Evolutionary conservation across 35 echinoderm and acorn worm genomes (phyloP), one percentile per base, ranked within the genome.

Genomic region (Apostichopus japonicus): DNA sequence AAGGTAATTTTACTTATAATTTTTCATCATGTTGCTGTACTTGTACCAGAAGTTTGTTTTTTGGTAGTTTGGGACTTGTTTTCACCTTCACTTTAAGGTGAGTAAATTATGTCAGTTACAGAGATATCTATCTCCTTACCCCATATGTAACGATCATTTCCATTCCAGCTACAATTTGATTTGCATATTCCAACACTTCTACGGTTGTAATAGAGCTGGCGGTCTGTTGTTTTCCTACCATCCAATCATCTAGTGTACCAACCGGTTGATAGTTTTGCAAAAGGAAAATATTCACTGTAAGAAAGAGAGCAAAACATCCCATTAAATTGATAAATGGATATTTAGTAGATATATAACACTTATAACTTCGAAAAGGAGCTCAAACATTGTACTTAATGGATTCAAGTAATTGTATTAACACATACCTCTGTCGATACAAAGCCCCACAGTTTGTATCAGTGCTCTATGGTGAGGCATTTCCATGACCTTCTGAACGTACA

Each of bases 381-480:
- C 33, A 44, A 44, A 44, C 33, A 44, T 44, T 44, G 4, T 44
- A 44, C 33, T 1, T 4, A 44, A 44, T 44, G 33, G 33, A 44
- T 61, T 61, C 57, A 61, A 61, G 57, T 61, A 61, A 61, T 61
- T 8, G 8, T 75, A 19, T 19, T 0, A 19, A 23, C 71, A n/a
- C 33, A n/a, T 75, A 75, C 71, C 71, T 75, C 16, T 75, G 71
- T 75, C 71, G 17, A 75, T 75, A 23, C 71, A 75, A 75, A 75
- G 15, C n/a, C 71, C 71, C 17, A 19, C 71, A 19, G 16, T 7
- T 75, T 75, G 23, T 15, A 75, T 23, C 22, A 75, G 4, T n/a
- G 71, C 71, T n/a, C 5, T 19, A 7, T 75, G 71, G 17, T 75
- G 7, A 21, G 71, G 71, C n/a, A 75, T 2, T 75, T 75, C 71